Percentiles rank a stretch among this genome's conserved stretches.
phyloP scores from a whole-genome alignment of 2,888 invertebrate species.

The Antitype chi region DNA sequence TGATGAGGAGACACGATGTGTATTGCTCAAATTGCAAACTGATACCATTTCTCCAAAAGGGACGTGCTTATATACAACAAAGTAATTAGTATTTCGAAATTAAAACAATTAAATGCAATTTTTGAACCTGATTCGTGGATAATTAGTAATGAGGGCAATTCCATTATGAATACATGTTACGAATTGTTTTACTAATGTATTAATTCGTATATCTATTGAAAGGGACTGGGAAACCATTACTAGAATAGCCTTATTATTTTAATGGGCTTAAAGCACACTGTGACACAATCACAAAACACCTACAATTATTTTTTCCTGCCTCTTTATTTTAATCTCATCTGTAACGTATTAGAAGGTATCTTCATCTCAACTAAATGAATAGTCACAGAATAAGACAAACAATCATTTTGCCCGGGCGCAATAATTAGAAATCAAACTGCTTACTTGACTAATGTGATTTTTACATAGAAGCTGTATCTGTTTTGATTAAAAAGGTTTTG shows the following conservation, averaged over 20 bases:
- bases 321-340: background rate
- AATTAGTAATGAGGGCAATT: constrained; percentile 4
- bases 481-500: background rate
- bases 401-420: too few relatives aligned
- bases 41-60: too few relatives aligned
- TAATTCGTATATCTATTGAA: background rate
- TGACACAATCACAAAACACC: background rate
- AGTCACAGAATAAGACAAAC: background rate
- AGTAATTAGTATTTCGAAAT: constrained; percentile 22
- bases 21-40: too few relatives aligned
- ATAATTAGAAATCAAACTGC: background rate
- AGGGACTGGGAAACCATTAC: background rate
- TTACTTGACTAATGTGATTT: background rate
- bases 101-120: constrained; percentile 5
- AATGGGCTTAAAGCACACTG: constrained; percentile 6
- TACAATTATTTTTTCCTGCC: background rate
- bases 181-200: background rate
- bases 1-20: too few relatives aligned
- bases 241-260: background rate
- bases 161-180: background rate
- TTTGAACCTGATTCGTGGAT: background rate
- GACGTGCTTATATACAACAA: too few relatives aligned
- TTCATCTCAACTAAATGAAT: background rate
- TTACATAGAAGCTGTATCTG: background rate
- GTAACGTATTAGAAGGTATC: background rate